These are phyloP conservation scores for Patella depressa DNA, from an alignment of 2,888 invertebrate genomes.

Conservation along the genomic window DNA sequence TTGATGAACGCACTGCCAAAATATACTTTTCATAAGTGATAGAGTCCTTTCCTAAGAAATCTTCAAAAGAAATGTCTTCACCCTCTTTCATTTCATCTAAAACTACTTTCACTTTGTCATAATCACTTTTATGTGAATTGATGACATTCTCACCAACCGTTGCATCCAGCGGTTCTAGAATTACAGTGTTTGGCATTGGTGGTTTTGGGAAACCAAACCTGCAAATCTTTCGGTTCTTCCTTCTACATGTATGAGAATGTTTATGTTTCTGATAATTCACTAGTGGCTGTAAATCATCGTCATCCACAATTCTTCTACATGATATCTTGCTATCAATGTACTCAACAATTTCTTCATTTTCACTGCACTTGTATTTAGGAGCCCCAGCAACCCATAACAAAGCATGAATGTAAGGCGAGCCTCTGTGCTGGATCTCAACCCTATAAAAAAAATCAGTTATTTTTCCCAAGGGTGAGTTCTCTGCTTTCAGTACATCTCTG, in stretches of 20 bases:
- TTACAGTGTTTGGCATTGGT: slow-evolving; percentile 12
- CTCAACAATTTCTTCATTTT: no score
- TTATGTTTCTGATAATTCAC: no score
- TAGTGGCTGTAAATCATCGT: no score
- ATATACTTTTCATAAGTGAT: background rate
- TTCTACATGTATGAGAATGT: no score
- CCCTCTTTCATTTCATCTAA: background rate
- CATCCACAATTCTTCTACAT: no score
- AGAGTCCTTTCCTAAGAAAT: background rate
- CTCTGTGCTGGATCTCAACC: slow-evolving; percentile 46
- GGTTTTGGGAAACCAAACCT: slow-evolving; percentile 29
- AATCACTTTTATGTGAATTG: background rate
- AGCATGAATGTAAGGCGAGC: slow-evolving; percentile 48
- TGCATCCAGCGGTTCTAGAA: slow-evolving; percentile 1
- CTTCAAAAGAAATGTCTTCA: background rate
- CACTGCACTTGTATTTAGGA: no score
- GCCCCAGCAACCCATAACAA: no score
- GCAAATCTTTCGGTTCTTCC: no score
- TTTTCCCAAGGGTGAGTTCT: no score
- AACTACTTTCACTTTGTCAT: background rate
- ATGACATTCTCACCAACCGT: background rate
- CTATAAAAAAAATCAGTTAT: slow-evolving; percentile 42
- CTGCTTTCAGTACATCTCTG: slow-evolving; percentile 19
- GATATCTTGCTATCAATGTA: no score
- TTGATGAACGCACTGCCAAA: no score